These are phyloP conservation scores for Archips xylosteana DNA, from an alignment of 2,888 invertebrate species.

Conservation along the genomic window DNA sequence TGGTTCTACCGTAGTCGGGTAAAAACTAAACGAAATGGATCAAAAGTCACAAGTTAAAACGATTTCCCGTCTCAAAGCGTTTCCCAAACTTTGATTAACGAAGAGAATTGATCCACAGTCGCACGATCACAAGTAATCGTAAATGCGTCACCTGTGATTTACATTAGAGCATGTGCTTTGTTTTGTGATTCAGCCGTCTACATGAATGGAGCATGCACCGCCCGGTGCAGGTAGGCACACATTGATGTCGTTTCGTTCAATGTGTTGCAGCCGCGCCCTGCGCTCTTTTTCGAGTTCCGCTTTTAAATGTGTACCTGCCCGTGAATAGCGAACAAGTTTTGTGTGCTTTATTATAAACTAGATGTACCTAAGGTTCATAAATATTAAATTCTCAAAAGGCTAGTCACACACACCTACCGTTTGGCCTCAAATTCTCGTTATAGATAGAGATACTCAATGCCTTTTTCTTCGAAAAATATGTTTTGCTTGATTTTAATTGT, in stretches of 20 bases:
- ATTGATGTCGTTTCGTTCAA: conserved; percentile 42
- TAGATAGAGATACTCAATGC: conserved; percentile 5
- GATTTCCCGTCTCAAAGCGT: background rate
- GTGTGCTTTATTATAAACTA: background rate
- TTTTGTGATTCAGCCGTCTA: conserved; percentile 65
- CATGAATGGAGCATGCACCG: conserved; percentile 57
- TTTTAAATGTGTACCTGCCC: background rate
- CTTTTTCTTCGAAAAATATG: conserved; percentile 9
- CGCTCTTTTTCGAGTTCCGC: conserved; percentile 38
- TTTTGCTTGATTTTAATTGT: background rate
- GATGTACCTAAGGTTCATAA: background rate
- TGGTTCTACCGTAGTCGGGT: too few species aligned
- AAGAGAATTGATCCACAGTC: conserved; percentile 10
- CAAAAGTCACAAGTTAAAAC: background rate
- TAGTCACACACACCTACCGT: conserved; percentile 7
- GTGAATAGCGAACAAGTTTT: conserved; percentile 1
- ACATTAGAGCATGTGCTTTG: conserved; percentile 57
- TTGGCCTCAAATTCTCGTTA: conserved; percentile 25
- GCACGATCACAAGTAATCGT: conserved; percentile 41
- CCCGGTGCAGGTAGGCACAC: conserved; percentile 44
- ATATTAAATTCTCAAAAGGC: conserved; percentile 10
- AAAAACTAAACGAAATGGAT: background rate
- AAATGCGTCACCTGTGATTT: conserved; percentile 70
- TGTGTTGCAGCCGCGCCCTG: conserved; percentile 27
- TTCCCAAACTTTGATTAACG: conserved; percentile 11